Evolutionary conservation across 2,113 vertebrate genomes (phyloP).

Genomic region (Nettapus auritus): DNA sequence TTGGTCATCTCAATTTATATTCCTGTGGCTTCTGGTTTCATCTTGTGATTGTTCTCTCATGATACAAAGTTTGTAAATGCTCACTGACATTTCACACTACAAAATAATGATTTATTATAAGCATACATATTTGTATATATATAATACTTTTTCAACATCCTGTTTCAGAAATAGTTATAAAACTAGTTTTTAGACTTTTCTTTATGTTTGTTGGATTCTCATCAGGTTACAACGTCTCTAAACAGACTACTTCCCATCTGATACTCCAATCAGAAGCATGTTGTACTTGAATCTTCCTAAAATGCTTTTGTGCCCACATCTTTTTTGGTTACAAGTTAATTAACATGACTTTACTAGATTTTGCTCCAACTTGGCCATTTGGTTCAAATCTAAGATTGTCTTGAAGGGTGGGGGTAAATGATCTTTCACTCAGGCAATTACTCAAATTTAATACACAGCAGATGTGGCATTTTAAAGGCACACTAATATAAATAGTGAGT

Average conservation of each 20-base stretch:
- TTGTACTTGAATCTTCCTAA: not conserved
- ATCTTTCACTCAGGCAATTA: not conserved
- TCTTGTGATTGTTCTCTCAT: not conserved
- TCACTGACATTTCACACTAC: not conserved
- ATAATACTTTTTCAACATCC: not conserved
- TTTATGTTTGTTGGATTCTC: not conserved
- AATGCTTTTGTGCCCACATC: rapidly evolving
- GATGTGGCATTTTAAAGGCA: not conserved
- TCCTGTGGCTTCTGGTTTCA: not conserved
- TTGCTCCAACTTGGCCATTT: not conserved
- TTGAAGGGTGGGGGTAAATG: not conserved
- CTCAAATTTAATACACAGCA: not conserved
- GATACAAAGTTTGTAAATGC: not conserved
- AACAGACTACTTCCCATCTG: not conserved
- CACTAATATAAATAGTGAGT: not conserved
- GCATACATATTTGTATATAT: not conserved
- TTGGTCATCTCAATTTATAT: not conserved
- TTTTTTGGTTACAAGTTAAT: not conserved
- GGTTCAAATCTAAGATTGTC: not conserved
- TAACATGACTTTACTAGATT: not conserved
- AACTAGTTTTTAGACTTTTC: not conserved
- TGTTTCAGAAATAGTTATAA: not conserved
- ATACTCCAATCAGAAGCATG: not conserved
- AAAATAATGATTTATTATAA: not conserved
- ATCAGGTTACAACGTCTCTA: not conserved